phyloP scores from a whole-genome alignment of 2,797 vertebrate genomes.

The Mormyrus hasselquistii region DNA sequence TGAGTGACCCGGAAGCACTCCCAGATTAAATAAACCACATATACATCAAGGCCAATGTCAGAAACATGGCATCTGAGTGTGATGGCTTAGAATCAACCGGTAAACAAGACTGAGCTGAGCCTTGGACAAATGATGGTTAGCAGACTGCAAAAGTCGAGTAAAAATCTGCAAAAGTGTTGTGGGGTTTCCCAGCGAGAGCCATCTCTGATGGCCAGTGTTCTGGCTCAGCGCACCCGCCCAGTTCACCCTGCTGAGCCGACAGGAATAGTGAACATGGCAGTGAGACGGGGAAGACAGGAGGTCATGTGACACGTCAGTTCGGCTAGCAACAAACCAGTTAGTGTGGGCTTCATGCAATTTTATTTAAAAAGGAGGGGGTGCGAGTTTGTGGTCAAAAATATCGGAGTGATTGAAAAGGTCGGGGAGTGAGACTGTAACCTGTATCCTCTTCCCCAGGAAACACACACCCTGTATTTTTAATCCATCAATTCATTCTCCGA shows the following conservation, averaged over 20 bases:
- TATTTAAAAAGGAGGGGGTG: neutral
- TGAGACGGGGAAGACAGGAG: neutral
- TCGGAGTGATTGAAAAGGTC: neutral
- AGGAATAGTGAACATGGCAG: neutral
- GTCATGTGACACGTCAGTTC: neutral
- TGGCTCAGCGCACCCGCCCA: neutral
- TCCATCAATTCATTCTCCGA: neutral
- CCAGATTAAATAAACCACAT: neutral
- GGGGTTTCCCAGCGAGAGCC: neutral
- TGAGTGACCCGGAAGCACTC: neutral
- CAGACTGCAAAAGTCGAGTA: neutral
- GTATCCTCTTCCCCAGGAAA: neutral
- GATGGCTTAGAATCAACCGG: neutral
- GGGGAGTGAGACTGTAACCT: constrained; percentile 11
- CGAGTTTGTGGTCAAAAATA: neutral
- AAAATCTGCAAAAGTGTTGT: neutral
- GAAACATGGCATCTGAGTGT: neutral
- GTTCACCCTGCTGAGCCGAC: neutral
- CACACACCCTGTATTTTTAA: neutral
- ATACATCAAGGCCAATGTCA: neutral
- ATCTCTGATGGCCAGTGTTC: neutral
- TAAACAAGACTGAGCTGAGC: neutral
- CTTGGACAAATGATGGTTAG: neutral
- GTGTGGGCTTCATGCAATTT: neutral
- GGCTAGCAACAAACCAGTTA: neutral